A percentile compares a stretch with the other conserved stretches of the same genome.
Evolutionary conservation across 2,888 invertebrate genomes (phyloP).

Genomic region (Philereme transversata): DNA sequence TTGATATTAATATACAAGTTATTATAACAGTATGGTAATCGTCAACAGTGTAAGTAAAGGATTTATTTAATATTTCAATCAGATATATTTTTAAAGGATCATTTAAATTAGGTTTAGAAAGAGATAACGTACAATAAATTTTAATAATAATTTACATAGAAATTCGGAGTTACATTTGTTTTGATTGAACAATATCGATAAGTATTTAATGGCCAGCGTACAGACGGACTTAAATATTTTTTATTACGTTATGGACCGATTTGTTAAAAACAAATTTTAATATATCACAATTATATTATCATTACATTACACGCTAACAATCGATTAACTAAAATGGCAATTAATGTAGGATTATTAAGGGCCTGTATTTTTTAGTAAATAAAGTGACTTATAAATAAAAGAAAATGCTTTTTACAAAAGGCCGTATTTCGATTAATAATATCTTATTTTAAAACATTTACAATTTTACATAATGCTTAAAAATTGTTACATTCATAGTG

Average conservation of each 20-base stretch:
- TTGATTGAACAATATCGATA: conserved; percentile 24
- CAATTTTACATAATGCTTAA: conserved; percentile 62
- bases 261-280: conserved; percentile 65
- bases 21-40: too few relatives aligned
- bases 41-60: background rate
- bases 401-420: conserved; percentile 75
- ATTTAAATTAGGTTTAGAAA: conserved; percentile 26
- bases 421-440: conserved; percentile 60
- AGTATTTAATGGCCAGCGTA: conserved; percentile 37
- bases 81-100: background rate
- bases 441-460: conserved; percentile 64
- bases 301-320: conserved; percentile 48
- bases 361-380: conserved; percentile 38
- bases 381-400: conserved; percentile 50
- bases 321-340: conserved; percentile 43
- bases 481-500: conserved; percentile 40
- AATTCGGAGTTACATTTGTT: conserved; percentile 33
- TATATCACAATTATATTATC: conserved; percentile 61
- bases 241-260: conserved; percentile 65
- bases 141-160: conserved; percentile 24
- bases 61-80: background rate
- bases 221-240: conserved; percentile 45
- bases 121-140: conserved; percentile 31
- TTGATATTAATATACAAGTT: too few relatives aligned
- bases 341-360: conserved; percentile 32